Evolutionary conservation across 2,888 invertebrate species (phyloP).

Genomic region (Stenodema calcarata): DNA sequence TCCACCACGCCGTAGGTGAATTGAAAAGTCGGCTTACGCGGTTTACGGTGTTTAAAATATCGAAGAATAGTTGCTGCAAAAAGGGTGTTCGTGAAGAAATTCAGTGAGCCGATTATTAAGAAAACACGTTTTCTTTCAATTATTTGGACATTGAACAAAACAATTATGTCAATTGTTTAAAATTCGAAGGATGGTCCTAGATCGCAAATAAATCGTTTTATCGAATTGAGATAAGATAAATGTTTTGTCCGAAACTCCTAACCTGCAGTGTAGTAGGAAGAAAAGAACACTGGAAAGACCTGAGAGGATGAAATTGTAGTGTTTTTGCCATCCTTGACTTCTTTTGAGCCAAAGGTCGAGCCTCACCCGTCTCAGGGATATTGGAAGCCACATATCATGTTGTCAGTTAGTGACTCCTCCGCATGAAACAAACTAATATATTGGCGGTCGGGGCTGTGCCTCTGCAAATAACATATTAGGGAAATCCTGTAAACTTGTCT

Average conservation of each 20-base stretch:
- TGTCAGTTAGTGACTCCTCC: slow-evolving; percentile 15
- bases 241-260: too few relatives aligned
- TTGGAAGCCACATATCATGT: slow-evolving; percentile 40
- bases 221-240: too few relatives aligned
- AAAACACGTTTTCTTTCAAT: too few relatives aligned
- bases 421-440: slow-evolving; percentile 39
- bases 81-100: too few relatives aligned
- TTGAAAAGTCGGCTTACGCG: background rate
- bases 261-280: too few relatives aligned
- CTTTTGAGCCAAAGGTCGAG: background rate
- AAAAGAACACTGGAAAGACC: too few relatives aligned
- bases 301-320: background rate
- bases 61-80: too few relatives aligned
- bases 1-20: background rate
- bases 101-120: too few relatives aligned
- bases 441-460: background rate
- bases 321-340: background rate
- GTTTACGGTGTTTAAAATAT: background rate
- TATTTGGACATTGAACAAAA: too few relatives aligned
- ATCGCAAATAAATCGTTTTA: too few relatives aligned
- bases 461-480: slow-evolving; percentile 15
- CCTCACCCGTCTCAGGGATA: slow-evolving; percentile 7
- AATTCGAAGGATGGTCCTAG: too few relatives aligned
- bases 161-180: too few relatives aligned
- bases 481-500: background rate